A percentile compares a stretch with the other conserved stretches of the same genome.
These are phyloP conservation scores for Encarsia formosa DNA, from an alignment of 2,888 invertebrate genomes.

Conservation along the genomic window DNA sequence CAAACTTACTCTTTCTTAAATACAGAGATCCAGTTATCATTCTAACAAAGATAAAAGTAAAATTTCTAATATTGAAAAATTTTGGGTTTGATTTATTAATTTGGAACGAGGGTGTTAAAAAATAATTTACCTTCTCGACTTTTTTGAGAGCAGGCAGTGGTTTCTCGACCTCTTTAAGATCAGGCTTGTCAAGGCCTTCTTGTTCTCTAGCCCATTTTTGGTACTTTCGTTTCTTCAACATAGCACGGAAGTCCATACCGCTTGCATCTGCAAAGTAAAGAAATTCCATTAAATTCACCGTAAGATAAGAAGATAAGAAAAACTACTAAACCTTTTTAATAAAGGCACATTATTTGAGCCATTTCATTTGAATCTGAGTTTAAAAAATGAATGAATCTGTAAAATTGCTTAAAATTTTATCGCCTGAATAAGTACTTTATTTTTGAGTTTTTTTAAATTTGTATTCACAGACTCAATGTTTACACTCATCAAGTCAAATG, in stretches of 20 bases:
- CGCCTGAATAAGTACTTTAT: not conserved
- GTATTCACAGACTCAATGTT: too few species aligned
- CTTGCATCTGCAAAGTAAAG: constrained; percentile 69
- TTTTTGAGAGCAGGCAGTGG: constrained; percentile 83
- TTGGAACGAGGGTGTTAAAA: too few species aligned
- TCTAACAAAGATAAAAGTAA: not conserved
- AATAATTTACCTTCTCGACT: constrained; percentile 80
- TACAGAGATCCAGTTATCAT: too few species aligned
- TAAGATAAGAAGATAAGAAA: too few species aligned
- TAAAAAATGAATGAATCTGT: not conserved
- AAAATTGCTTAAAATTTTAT: not conserved
- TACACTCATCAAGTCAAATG: too few species aligned
- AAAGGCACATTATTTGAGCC: too few species aligned
- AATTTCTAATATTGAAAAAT: constrained; percentile 14
- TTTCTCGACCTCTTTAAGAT: constrained; percentile 87
- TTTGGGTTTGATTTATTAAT: too few species aligned
- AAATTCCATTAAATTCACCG: constrained; percentile 1
- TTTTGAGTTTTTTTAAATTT: not conserved
- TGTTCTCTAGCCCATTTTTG: constrained; percentile 90
- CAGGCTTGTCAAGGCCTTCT: constrained; percentile 86
- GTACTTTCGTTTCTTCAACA: constrained; percentile 95
- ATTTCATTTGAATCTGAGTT: too few species aligned
- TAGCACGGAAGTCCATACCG: constrained; percentile 97
- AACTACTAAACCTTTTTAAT: too few species aligned
- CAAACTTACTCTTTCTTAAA: not conserved